A percentile compares a stretch with the other conserved stretches of the same genome.
These are phyloP conservation scores for Cyphomyrus plagiostoma DNA, from an alignment of 2,113 vertebrate genomes.

Conservation along the genomic window DNA sequence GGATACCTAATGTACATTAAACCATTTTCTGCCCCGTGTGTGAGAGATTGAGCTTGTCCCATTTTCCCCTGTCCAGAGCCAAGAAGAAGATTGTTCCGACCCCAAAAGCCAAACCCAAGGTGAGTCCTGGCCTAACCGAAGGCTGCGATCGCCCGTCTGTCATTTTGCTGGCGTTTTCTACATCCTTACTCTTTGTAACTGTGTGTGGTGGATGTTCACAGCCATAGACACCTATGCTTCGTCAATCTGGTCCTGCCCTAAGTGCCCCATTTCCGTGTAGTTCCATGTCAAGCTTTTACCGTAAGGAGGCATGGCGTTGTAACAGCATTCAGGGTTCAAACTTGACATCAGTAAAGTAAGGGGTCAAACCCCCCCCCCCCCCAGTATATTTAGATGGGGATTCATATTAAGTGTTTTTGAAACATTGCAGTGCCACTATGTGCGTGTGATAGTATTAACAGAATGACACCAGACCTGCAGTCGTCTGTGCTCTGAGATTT, in stretches of 20 bases:
- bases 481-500: neutral
- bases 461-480: neutral
- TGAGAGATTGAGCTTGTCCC: slow-evolving; percentile 19
- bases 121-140: slow-evolving; percentile 39
- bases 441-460: neutral
- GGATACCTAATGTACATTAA: neutral
- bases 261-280: neutral
- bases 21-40: neutral
- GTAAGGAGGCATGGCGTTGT: neutral
- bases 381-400: neutral
- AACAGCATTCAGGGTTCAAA: neutral
- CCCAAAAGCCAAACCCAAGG: slow-evolving; percentile 87
- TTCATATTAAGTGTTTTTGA: neutral
- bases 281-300: neutral
- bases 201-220: neutral
- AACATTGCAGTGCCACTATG: neutral
- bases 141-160: neutral
- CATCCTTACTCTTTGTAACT: neutral
- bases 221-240: neutral
- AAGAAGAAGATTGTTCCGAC: slow-evolving; percentile 86
- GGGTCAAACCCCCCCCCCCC: neutral
- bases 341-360: neutral
- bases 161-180: neutral
- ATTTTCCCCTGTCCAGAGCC: slow-evolving; percentile 58
- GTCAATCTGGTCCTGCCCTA: neutral